Base-by-base conservation (phyloP, 2,113 vertebrate species). In the Ciconia boyciana region DNA sequence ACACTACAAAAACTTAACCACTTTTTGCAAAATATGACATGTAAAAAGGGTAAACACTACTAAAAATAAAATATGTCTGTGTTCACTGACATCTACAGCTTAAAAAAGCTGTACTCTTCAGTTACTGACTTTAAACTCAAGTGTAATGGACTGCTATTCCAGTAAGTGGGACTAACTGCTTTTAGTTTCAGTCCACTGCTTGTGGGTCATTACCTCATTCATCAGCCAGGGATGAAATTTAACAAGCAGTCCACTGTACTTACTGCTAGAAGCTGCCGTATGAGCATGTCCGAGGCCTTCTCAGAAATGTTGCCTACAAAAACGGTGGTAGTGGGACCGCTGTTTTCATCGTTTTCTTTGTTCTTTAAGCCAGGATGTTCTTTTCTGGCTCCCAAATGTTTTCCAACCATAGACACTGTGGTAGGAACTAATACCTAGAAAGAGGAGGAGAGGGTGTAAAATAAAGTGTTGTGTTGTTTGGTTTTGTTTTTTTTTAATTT, bases 261-360 rank as follows among this genome's bases (percentile, higher is more conserved):
- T 98, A 99, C 99, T 79, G 99, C 99, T 65, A 99, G 97, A 76
- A 99, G 98, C 92, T 99, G 99, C 97, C 99, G 98, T 96, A 99
- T 99, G 48, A 99, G 98, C 99, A 99, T 99, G 91, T 99, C 99
- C 9, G 99, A 99, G 20, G 99, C 99, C 97, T 99, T 99, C 94
- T 99, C 99, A 3, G 99, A 99, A 97, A 99, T 99, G 96, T 99
- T 99, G 81, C 99, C 99, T 69, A 99, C 99, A 98, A 99, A 99
- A 83, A 99, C 99, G 0, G 99, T 99, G 66, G 99, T 99, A 15
- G 99, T 99, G 34, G 99, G 99, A 31, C 99, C 99, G 1, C 98
- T 98, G 93, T 98, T 99, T 91, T 99, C 99, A 66, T 99, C 99
- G 0, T 98, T 96, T 93, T 99, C 99, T 97, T 99, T 99, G 84